A percentile compares a stretch with the other conserved stretches of the same genome.
Conservation (phyloP, 2,797 vertebrate species). For the Sandelia bainsii region DNA sequence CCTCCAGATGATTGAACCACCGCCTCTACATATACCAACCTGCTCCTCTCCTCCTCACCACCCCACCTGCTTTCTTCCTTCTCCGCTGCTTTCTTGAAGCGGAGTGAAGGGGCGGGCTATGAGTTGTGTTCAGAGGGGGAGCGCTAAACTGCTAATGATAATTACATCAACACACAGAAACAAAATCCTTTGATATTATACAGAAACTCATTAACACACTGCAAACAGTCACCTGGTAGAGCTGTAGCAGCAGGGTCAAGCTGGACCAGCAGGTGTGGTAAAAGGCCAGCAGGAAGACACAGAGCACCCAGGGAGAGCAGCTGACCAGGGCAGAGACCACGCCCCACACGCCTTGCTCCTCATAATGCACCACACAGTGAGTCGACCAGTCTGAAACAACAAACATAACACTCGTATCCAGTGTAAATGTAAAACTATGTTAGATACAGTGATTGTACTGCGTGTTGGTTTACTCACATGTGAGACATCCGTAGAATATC, state of each 20-base stretch:
- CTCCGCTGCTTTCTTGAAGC: too few relatives aligned
- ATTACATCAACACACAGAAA: too few relatives aligned
- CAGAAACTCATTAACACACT: not conserved
- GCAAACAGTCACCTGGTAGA: constrained; percentile 86
- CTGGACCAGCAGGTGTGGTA: constrained; percentile 90
- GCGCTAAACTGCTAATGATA: too few relatives aligned
- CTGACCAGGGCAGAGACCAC: constrained; percentile 79
- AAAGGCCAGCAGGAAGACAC: constrained; percentile 85
- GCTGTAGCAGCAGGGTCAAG: constrained; percentile 85
- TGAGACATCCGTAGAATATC: constrained; percentile 88
- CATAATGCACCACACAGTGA: constrained; percentile 84
- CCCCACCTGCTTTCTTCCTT: too few relatives aligned
- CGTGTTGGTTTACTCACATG: constrained; percentile 84
- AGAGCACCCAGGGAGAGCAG: constrained; percentile 93
- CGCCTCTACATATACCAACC: too few relatives aligned
- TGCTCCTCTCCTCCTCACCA: too few relatives aligned
- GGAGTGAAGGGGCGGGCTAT: too few relatives aligned
- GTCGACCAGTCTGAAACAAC: constrained; percentile 87
- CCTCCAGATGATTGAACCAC: too few relatives aligned
- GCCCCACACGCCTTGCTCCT: constrained; percentile 86
- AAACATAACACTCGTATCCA: not conserved
- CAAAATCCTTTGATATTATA: too few relatives aligned
- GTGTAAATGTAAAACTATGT: not conserved
- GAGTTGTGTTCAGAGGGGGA: too few relatives aligned
- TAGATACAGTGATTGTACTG: too few relatives aligned